Evolutionary conservation across 2,888 invertebrate species (phyloP).

Genomic region (Sycophila texana): DNA sequence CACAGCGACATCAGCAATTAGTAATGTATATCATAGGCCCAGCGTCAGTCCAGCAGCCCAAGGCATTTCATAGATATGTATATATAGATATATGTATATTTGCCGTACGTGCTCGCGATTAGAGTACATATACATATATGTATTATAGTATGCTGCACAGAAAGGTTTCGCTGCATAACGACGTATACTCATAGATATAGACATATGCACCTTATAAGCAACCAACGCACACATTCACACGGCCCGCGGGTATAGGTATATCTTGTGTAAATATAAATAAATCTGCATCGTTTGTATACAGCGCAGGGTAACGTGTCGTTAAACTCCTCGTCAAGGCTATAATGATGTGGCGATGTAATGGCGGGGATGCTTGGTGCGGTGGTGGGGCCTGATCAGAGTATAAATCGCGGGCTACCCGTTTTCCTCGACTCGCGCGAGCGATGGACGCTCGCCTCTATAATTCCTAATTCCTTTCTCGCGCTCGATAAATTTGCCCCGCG

Average conservation of each 20-base stretch:
- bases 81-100: not conserved
- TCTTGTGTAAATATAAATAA: not conserved
- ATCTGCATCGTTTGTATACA: not conserved
- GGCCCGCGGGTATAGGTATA: not conserved
- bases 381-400: too few species aligned
- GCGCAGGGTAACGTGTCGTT: conserved; percentile 1
- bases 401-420: not conserved
- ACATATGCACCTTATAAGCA: not conserved
- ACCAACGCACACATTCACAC: not conserved
- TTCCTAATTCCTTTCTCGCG: not conserved
- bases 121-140: not conserved
- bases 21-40: conserved; percentile 39
- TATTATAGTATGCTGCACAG: conserved; percentile 22
- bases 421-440: not conserved
- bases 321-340: conserved; percentile 6
- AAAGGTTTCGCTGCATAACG: conserved; percentile 22
- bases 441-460: not conserved
- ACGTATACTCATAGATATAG: not conserved
- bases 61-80: conserved; percentile 31
- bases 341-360: not conserved
- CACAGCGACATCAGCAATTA: conserved; percentile 45
- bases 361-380: not conserved
- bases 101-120: conserved; percentile 32
- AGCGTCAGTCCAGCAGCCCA: conserved; percentile 47
- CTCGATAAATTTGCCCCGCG: not conserved